Evolutionary conservation across 2,113 vertebrate species (phyloP).

Genomic region (Myrmophylax atrothorax): DNA sequence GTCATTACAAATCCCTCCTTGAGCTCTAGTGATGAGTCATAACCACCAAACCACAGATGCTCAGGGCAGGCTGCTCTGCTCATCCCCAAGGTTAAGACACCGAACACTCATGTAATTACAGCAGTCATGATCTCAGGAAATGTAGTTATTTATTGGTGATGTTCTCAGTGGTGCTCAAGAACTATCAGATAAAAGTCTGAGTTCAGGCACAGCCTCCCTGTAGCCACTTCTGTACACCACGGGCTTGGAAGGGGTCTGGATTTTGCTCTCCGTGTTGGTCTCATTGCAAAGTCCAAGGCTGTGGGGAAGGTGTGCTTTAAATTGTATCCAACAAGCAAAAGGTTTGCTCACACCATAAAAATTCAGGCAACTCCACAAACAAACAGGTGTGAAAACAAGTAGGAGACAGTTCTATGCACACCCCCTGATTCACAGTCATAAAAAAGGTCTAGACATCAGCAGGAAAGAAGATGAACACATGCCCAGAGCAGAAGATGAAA

Average conservation of each 20-base stretch:
- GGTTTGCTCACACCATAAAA: neutral
- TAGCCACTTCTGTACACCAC: neutral
- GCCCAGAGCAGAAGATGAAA: neutral
- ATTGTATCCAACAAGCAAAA: neutral
- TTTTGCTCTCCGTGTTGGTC: neutral
- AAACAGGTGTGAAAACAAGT: rapidly evolving
- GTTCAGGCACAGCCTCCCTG: neutral
- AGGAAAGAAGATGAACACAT: rapidly evolving
- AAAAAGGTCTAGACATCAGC: neutral
- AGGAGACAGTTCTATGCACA: neutral
- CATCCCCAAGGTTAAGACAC: neutral
- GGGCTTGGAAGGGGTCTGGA: neutral
- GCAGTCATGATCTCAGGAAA: neutral
- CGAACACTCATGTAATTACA: neutral
- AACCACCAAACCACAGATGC: constrained; percentile 13
- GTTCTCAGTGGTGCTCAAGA: neutral
- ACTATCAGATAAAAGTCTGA: rapidly evolving
- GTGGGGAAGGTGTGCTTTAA: neutral
- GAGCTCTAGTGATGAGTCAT: constrained; percentile 10
- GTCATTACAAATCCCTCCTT: constrained; percentile 13
- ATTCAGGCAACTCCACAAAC: neutral
- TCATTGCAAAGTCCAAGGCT: neutral
- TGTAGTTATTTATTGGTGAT: neutral
- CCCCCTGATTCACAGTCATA: neutral
- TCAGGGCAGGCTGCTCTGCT: neutral